Conservation (phyloP, 2,797 vertebrate species). For the Ctenopoma multispine region DNA sequence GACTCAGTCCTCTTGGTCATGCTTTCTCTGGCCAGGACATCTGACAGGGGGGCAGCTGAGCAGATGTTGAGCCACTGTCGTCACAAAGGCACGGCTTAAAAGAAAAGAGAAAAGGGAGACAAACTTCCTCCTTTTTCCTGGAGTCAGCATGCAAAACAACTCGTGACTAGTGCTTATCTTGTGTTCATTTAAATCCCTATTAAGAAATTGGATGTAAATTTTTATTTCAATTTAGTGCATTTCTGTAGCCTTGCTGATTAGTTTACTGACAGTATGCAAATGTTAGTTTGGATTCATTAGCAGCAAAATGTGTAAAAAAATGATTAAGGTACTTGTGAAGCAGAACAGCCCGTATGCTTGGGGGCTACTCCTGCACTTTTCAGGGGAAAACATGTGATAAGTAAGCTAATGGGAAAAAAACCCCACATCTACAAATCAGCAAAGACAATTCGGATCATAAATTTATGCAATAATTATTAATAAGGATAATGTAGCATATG, state of each 20-base stretch:
- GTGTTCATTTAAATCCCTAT: neutral
- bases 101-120: constrained; percentile 25
- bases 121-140: constrained; percentile 34
- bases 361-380: too few relatives aligned
- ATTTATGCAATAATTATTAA: too few relatives aligned
- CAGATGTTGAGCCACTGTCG: constrained; percentile 79
- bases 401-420: too few relatives aligned
- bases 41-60: constrained; percentile 75
- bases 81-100: constrained; percentile 63
- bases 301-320: too few relatives aligned
- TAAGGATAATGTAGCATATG: too few relatives aligned
- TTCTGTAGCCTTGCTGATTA: neutral
- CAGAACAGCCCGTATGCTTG: too few relatives aligned
- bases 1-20: constrained; percentile 17
- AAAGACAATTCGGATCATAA: too few relatives aligned
- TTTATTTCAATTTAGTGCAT: neutral
- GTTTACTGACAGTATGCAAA: neutral
- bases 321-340: too few relatives aligned
- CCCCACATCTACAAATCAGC: too few relatives aligned
- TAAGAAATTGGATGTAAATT: neutral
- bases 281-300: too few relatives aligned
- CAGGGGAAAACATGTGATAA: too few relatives aligned
- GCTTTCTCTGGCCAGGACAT: constrained; percentile 36
- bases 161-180: neutral
- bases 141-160: constrained; percentile 26